Base-by-base conservation (phyloP, 2,888 invertebrate genomes). In the Hemaris fuciformis region DNA sequence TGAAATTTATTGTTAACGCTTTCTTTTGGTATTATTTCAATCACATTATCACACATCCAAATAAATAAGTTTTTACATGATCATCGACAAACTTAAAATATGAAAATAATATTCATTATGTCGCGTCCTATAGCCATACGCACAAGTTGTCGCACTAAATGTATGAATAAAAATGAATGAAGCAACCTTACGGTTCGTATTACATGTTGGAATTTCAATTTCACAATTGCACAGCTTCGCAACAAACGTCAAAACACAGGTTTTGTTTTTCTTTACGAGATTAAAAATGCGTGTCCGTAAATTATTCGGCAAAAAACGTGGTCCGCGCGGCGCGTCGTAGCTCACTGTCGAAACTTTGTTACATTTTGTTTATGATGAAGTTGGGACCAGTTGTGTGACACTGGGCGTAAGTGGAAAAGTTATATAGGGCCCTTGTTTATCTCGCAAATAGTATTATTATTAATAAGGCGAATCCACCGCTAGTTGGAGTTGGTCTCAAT, bases 301-400 rank as follows among this genome's bases (percentile, higher is more conserved):
- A 72, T 71, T 68, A 68, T 66, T 69, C 64, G 66, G 18, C 48
- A 72, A 79, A 81, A 78, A 81, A 80, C 74, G 67, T 53, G 68
- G 45, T 25, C 15, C 25, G 7, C 67, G 67, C 64, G 60, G 63
- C 59, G 71, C 68, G 66, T 66, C 75, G 75, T 73, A 73, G 72
- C 74, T 74, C 76, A 74, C 70, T 72, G 79, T 75, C 76, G 68
- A 74, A 84, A 81, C 75, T 84, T 81, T 68, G 74, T 64, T 77
- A 77, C 77, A 77, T 77, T 79, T 80, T 80, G 82, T 84, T 83
- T 83, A 81, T 79, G 77, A 78, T 76, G 75, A 81, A 81, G 82
- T 83, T 81, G 72, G 76, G 72, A 74, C 63, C 74, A 72, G 72
- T 80, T 75, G 70, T 53, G 31, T 76, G 83, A 79, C 79, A 78